Evolutionary conservation across 2,888 invertebrate genomes (phyloP).

Genomic region (Drosophila mayaguana): DNA sequence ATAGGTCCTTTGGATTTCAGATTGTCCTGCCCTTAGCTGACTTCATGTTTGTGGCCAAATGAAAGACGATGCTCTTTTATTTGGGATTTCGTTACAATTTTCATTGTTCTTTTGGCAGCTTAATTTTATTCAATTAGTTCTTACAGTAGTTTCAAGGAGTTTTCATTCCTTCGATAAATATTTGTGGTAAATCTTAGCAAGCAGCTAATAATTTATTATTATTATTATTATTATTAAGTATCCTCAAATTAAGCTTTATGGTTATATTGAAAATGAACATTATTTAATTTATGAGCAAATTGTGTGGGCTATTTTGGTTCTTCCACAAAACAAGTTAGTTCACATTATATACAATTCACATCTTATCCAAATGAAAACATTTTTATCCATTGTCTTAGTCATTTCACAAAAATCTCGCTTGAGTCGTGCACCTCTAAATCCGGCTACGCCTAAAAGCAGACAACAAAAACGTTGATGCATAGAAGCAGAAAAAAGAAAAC

Average conservation of each 20-base stretch:
- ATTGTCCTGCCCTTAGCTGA: constrained; percentile 26
- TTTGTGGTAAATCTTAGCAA: neutral
- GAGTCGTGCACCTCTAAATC: constrained; percentile 13
- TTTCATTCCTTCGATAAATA: too few relatives aligned
- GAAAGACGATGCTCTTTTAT: constrained; percentile 5
- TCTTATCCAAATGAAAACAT: neutral
- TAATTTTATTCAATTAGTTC: constrained; percentile 45
- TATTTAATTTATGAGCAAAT: neutral
- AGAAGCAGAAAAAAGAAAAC: constrained; percentile 2
- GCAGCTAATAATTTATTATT: too few relatives aligned
- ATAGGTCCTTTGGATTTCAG: constrained; percentile 39
- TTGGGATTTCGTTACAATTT: constrained; percentile 24
- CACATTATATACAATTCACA: too few relatives aligned
- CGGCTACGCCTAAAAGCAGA: constrained; percentile 18
- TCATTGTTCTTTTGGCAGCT: constrained; percentile 2
- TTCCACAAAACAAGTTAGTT: neutral
- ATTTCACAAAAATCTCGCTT: neutral
- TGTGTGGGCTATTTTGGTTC: neutral
- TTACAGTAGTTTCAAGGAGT: constrained; percentile 29
- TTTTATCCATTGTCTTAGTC: constrained; percentile 15
- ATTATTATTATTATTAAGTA: too few relatives aligned
- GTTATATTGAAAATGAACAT: too few relatives aligned
- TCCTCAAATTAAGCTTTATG: too few relatives aligned
- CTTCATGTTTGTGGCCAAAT: constrained; percentile 2
- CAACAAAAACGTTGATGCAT: constrained; percentile 6